Conservation (phyloP, 2,113 vertebrate genomes). For the Bambusicola thoracicus region DNA sequence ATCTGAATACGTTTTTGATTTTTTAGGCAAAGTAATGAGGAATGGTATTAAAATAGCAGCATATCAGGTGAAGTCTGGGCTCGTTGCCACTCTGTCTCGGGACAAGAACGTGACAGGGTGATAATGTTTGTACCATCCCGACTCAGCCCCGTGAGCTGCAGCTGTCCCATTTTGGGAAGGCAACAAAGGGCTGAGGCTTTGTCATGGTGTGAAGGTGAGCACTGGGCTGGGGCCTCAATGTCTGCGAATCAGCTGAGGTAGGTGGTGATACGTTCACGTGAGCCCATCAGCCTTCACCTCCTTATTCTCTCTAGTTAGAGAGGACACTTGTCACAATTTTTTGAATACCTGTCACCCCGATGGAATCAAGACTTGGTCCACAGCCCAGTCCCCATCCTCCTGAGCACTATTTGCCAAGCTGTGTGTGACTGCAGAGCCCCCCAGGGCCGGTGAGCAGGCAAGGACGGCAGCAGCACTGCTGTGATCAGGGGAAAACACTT, state of each 20-base stretch:
- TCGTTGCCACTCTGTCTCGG: neutral
- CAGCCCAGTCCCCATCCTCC: neutral
- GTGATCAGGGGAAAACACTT: conserved; percentile 19
- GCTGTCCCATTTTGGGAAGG: fast-evolving
- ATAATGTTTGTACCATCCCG: neutral
- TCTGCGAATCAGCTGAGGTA: neutral
- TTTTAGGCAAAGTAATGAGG: neutral
- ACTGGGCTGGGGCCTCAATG: neutral
- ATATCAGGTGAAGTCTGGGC: neutral
- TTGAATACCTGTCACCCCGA: neutral
- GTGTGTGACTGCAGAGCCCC: neutral
- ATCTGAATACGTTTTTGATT: neutral
- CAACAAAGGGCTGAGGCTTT: neutral
- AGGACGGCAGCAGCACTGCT: conserved; percentile 51
- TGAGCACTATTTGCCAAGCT: neutral
- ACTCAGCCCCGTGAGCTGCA: neutral
- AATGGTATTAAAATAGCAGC: neutral
- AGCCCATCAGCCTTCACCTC: neutral
- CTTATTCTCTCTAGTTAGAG: neutral
- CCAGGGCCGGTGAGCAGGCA: conserved; percentile 2
- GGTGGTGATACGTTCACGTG: neutral
- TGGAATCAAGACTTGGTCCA: neutral
- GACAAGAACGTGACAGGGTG: neutral
- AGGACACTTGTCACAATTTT: neutral
- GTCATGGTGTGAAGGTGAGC: neutral